Base-by-base conservation (phyloP, 1,140 invertebrate species). In the Nylanderia fulva region DNA sequence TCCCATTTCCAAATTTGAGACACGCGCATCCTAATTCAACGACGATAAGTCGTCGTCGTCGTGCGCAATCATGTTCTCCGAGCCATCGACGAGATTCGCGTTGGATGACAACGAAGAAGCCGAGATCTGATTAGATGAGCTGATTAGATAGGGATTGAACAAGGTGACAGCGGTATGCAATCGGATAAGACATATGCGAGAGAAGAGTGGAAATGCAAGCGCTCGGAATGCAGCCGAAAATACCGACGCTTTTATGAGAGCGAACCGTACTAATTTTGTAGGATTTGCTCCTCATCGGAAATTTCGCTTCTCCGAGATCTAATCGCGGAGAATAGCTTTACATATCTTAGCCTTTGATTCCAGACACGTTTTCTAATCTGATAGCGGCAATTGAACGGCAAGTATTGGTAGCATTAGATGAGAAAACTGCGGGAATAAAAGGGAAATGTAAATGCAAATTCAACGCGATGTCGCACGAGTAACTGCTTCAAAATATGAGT, bases 351-450 rank as follows among this genome's bases (percentile, higher is more conserved):
- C 29, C 48, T 27, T 54, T 6, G 45, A 68, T 79, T 79, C 76
- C 33, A 68, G 48, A 79, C 76, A 79, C 76, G 76, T 79, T 79
- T 79, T 79, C 76, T 79, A 79, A 68, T 79, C 63, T 39, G 76
- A 64, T 36, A 79, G 29, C 29, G 27, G 60, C 8, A 64, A 79
- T 79, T 79, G 15, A 63, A n/a, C 29, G 58, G 21, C 72, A 77
- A 77, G 42, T 66, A 36, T 33, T 66, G 42, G 63, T 66, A 39
- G 29, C 21, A 33, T 15, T 56, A 54, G 61, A 42, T n/a, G 11
- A 42, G 64, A 4, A 68, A 79, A n/a, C 33, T 68, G n/a, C n/a
- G 61, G 9, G 29, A 68, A 39, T 33, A 39, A 54, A 29, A 54
- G 45, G 45, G 45, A 79, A 79, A 79, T 77, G 39, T 58, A 29